Evolutionary conservation across 1,140 invertebrate species (phyloP), one percentile per base, ranked within the genome.

Genomic region (Amphibalanus amphitrite): DNA sequence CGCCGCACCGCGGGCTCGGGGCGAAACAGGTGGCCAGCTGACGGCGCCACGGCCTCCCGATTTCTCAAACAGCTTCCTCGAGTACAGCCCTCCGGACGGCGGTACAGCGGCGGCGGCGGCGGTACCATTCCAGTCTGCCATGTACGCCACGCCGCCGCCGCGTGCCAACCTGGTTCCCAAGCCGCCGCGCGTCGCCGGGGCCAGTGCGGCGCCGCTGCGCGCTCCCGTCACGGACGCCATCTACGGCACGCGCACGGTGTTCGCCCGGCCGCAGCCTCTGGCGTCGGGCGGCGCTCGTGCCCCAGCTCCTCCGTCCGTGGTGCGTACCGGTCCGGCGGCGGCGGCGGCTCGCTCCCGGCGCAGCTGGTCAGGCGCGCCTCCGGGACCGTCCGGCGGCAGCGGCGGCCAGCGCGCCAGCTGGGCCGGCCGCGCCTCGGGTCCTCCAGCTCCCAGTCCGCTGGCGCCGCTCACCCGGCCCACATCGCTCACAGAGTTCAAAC

Each of bases 401-500:
- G 17, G n/a, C 8, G n/a, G n/a, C 65, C 65, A 67, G 65, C 65
- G 65, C 65, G n/a, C 65, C 65, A 67, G 65, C 28, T 67, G 65
- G 65, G 65, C 65, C 65, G 65, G 65, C 65, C 65, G 28, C 10
- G 47, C 47, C 47, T 10, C 26, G 8, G 28, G 47, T 59, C 13
- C 47, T 15, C 47, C 47, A 59, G 25, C 28, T 1, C n/a, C 65
- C 17, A 17, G 0, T 17, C 26, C 26, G 8, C n/a, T 28, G n/a
- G n/a, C 65, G n/a, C 28, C 65, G 26, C n/a, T 67, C 26, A 28
- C 26, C 28, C 65, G n/a, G 10, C 65, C 65, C 3, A 67, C 65
- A 17, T 26, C 65, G 65, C 65, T 67, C 65, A 67, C n/a, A n/a
- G 26, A 67, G 65, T 67, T 67, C 65, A 26, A 28, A 17, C 26